phyloP scores from a whole-genome alignment of 2,888 invertebrate genomes.

The Ormyrus labotus region DNA sequence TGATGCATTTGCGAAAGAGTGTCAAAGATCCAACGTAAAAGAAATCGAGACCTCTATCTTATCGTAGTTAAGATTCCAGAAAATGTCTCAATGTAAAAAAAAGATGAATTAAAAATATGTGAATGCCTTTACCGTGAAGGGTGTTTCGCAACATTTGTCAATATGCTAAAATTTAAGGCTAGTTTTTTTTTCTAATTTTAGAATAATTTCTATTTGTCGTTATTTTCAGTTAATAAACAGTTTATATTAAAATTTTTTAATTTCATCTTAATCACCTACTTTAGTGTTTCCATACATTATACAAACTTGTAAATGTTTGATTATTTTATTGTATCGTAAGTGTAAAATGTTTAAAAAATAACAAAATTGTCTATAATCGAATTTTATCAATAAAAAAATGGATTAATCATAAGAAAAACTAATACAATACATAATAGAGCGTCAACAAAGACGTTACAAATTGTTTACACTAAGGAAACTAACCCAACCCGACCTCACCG shows the following conservation, averaged over 20 bases:
- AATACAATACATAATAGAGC: too few relatives aligned
- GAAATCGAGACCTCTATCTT: slow-evolving; percentile 7
- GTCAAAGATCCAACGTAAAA: slow-evolving; percentile 30
- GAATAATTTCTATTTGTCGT: slow-evolving; percentile 41
- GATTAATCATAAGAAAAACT: too few relatives aligned
- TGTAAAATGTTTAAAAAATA: too few relatives aligned
- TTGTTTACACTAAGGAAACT: too few relatives aligned
- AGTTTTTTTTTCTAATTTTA: slow-evolving; percentile 25
- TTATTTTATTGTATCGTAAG: too few relatives aligned
- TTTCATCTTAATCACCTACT: slow-evolving; percentile 1
- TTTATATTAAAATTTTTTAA: slow-evolving; percentile 34
- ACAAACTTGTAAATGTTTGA: too few relatives aligned
- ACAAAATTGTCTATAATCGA: too few relatives aligned
- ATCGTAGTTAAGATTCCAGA: slow-evolving; percentile 26
- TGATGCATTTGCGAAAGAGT: slow-evolving; percentile 42
- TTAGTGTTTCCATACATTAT: too few relatives aligned
- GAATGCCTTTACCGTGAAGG: slow-evolving; percentile 16
- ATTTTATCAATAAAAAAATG: too few relatives aligned
- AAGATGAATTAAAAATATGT: slow-evolving; percentile 9
- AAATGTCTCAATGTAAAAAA: slow-evolving; percentile 43
- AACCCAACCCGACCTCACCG: too few relatives aligned
- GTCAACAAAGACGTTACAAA: too few relatives aligned
- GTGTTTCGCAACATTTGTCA: slow-evolving; percentile 44
- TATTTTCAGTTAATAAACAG: slow-evolving; percentile 44
- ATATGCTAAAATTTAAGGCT: slow-evolving; percentile 40